A percentile compares a stretch with the other conserved stretches of the same genome.
These are phyloP conservation scores for Atta cephalotes DNA, from an alignment of 1,140 invertebrate species.

Conservation along the genomic window DNA sequence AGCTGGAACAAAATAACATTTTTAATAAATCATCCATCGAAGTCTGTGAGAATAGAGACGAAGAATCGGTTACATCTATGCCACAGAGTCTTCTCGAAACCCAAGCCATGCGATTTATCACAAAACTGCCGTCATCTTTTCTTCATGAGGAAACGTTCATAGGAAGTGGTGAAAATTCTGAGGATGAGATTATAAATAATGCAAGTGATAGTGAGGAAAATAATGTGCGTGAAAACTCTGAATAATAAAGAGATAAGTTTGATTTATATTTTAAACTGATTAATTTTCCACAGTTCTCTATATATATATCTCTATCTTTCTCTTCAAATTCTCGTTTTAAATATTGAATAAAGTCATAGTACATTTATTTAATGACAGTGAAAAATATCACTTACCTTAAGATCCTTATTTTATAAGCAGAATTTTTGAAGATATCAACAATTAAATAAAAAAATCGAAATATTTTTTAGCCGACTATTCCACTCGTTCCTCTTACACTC, in stretches of 20 bases:
- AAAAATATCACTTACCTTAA: not conserved
- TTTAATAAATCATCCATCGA: slow-evolving; percentile 26
- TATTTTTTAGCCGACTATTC: no score
- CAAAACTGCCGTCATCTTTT: slow-evolving; percentile 54
- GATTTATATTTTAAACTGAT: not conserved
- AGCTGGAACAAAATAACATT: not conserved
- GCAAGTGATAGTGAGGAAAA: not conserved
- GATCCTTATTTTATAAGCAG: no score
- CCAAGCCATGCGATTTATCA: slow-evolving; percentile 18
- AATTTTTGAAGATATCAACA: not conserved
- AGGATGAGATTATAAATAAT: slow-evolving; percentile 72
- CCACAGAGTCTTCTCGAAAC: slow-evolving; percentile 41
- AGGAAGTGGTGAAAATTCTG: slow-evolving; percentile 84
- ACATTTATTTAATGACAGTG: not conserved
- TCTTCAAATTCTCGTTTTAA: not conserved
- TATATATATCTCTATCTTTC: no score
- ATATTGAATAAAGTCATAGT: not conserved
- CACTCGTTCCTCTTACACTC: no score
- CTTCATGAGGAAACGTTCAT: slow-evolving; percentile 82
- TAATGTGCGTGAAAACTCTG: not conserved
- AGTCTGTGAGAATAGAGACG: not conserved
- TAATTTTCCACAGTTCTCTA: not conserved
- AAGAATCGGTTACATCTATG: slow-evolving; percentile 19
- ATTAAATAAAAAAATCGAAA: not conserved
- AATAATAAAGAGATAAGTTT: slow-evolving; percentile 10